Evolutionary conservation across 2,888 invertebrate genomes (phyloP), one percentile per base, ranked within the genome.

Genomic region (Idaea aversata): DNA sequence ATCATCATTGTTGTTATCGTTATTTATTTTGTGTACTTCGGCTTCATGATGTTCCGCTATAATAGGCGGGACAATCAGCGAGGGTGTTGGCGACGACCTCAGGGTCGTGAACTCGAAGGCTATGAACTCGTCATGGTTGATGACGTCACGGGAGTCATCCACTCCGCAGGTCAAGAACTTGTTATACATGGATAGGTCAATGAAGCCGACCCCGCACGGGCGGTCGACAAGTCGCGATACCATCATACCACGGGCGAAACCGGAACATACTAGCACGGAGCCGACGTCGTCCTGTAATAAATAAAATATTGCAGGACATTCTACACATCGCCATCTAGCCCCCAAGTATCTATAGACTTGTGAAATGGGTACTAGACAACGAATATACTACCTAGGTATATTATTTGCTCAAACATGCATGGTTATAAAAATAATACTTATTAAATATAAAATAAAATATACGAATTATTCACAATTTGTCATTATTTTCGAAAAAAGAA

Each of bases 101-200:
- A 61, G 61, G 0, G 77, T 73, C 10, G 67, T 67, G 16, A 80
- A 76, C 5, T 88, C 86, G 15, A 85, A 74, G 3, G 77, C 64
- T 77, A 84, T 76, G 38, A 69, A 70, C 3, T 77, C 76, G 3
- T 86, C 85, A 34, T 83, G 80, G 35, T 80, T 79, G 57, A 89
- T 77, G 10, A 91, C 83, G 66, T 91, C 91, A 59, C 90, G 84
- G 0, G 91, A 84, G 67, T 89, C 91, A 61, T 91, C 91, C 5
- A 91, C 89, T 1, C 86, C 91, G 66, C 91, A 92, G 0, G 84
- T 88, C n/a, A 92, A 67, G 75, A 91, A 92, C 74, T 90, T 91
- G 61, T 71, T 74, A 68, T 83, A 88, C 15, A 74, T 70, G 16
- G 75, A 70, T 34, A 91, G 70, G 72, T 92, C 88, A 5, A 90